A percentile compares a stretch with the other conserved stretches of the same genome.
Evolutionary conservation across 1,140 invertebrate genomes (phyloP).

Genomic region (Zophobas atratus): DNA sequence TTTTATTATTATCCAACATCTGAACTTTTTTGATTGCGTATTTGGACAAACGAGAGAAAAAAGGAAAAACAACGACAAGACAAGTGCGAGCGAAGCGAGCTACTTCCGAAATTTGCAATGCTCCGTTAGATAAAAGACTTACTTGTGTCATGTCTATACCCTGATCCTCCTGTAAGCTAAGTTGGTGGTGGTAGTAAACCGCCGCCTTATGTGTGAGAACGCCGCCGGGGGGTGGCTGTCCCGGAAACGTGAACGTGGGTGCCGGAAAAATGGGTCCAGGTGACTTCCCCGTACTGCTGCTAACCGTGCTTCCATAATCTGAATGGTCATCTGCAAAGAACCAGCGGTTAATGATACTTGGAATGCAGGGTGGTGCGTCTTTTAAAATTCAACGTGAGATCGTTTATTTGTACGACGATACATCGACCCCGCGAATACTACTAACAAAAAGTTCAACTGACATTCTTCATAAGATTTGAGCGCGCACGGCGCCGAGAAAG

Average conservation of each 20-base stretch:
- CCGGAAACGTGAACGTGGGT: constrained; percentile 71
- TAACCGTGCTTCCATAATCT: constrained; percentile 75
- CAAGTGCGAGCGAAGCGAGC: background rate
- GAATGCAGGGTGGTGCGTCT: constrained; percentile 6
- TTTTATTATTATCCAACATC: too few species aligned
- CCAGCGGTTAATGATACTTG: background rate
- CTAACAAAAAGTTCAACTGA: constrained; percentile 43
- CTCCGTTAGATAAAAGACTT: constrained; percentile 24
- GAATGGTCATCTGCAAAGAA: constrained; percentile 73
- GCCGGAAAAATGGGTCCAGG: constrained; percentile 71
- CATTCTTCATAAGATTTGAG: constrained; percentile 45
- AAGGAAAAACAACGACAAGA: background rate
- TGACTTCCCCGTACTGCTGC: constrained; percentile 72
- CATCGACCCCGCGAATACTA: constrained; percentile 44
- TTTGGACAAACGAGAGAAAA: too few species aligned
- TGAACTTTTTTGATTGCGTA: too few species aligned
- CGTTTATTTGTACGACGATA: constrained; percentile 25
- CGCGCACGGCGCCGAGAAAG: constrained; percentile 45
- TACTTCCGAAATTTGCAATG: too few species aligned
- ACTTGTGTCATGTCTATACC: constrained; percentile 83
- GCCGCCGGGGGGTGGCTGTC: constrained; percentile 69
- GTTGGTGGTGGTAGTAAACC: constrained; percentile 82
- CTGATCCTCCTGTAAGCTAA: constrained; percentile 81
- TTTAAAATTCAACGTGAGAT: constrained; percentile 3
- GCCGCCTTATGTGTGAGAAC: constrained; percentile 79